phyloP scores from a whole-genome alignment of 2,888 invertebrate genomes.

The Brachypterus glaber region DNA sequence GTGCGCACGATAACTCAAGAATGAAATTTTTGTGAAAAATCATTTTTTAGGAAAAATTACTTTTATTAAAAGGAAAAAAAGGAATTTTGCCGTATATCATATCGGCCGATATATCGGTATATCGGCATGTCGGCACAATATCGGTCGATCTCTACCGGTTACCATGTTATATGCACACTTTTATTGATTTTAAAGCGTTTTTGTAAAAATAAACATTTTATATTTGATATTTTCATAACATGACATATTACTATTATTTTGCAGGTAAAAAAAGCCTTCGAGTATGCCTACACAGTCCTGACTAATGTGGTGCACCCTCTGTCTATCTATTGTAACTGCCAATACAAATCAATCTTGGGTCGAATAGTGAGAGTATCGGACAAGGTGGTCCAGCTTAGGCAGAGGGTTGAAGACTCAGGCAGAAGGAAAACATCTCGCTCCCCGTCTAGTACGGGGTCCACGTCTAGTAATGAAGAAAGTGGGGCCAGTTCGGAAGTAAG shows the following conservation, averaged over 20 bases:
- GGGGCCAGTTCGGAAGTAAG: constrained; percentile 38
- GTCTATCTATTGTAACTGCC: constrained; percentile 46
- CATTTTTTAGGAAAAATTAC: too few relatives aligned
- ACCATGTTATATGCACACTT: too few relatives aligned
- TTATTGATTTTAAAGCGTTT: too few relatives aligned
- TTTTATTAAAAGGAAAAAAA: too few relatives aligned
- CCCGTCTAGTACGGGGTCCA: constrained; percentile 36
- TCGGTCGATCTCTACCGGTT: too few relatives aligned
- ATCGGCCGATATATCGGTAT: too few relatives aligned
- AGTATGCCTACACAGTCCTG: constrained; percentile 85
- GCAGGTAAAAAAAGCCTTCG: constrained; percentile 84
- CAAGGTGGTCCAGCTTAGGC: constrained; percentile 70
- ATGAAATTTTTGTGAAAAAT: too few relatives aligned
- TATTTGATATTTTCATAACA: too few relatives aligned
- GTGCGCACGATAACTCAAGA: too few relatives aligned
- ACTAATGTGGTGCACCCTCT: constrained; percentile 59
- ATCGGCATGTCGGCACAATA: too few relatives aligned
- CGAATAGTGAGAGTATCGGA: constrained; percentile 89
- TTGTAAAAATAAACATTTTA: too few relatives aligned
- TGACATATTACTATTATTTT: constrained; percentile 29
- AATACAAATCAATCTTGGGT: constrained; percentile 63
- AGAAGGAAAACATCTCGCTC: constrained; percentile 31
- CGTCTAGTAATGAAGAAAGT: constrained; percentile 37
- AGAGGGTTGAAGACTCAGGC: constrained; percentile 51
- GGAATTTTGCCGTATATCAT: too few relatives aligned